phyloP scores from a whole-genome alignment of 30 jellyfish, hydroid and myxozoan species.

The Aurelia aurita region DNA sequence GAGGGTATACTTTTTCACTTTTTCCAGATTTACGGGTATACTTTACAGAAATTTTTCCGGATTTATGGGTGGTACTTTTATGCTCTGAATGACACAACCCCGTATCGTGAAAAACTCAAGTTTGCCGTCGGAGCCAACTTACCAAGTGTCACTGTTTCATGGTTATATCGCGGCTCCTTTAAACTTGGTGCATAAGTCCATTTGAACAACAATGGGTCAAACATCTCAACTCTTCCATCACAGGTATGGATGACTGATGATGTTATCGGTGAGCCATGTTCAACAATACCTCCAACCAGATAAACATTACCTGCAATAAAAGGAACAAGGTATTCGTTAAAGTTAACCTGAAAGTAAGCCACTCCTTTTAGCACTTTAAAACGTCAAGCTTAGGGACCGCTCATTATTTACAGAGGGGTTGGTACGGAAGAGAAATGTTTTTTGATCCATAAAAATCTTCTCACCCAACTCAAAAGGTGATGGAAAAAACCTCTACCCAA shows the following conservation, averaged over 20 bases:
- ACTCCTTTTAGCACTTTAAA: no score
- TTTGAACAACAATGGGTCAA: slow-evolving; percentile 25
- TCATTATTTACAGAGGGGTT: no score
- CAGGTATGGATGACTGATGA: slow-evolving; percentile 1
- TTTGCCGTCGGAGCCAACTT: neutral
- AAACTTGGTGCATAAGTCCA: slow-evolving; percentile 65
- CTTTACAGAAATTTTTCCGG: neutral
- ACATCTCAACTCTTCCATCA: slow-evolving; percentile 64
- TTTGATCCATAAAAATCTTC: no score
- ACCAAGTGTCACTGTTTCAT: slow-evolving; percentile 63
- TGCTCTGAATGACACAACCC: neutral
- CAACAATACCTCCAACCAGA: slow-evolving; percentile 60
- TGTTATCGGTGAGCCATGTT: slow-evolving; percentile 3
- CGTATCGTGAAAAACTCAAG: neutral
- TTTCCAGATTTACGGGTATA: no score
- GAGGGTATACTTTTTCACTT: no score
- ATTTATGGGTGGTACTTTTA: neutral
- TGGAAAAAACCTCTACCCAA: no score
- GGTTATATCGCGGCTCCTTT: slow-evolving; percentile 67
- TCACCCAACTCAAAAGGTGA: no score
- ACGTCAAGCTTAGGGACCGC: no score
- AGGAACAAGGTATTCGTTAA: no score
- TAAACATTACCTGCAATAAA: slow-evolving; percentile 36
- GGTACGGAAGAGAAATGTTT: no score
- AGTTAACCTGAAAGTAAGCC: no score